These are phyloP conservation scores for Corythoichthys intestinalis DNA, from an alignment of 2,113 vertebrate species.

Conservation along the genomic window DNA sequence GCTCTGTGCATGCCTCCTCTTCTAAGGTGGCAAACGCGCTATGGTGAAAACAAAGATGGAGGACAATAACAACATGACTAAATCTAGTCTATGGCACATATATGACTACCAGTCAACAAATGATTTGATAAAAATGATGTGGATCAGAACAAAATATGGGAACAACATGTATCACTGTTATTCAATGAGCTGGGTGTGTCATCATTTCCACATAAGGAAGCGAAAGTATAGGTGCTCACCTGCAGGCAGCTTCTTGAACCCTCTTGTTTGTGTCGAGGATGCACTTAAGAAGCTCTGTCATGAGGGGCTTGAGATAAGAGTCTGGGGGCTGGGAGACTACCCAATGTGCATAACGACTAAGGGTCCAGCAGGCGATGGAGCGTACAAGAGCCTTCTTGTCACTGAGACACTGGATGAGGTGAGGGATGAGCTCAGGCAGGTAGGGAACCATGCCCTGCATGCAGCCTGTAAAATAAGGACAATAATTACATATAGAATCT, in stretches of 20 bases:
- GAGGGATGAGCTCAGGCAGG: constrained; percentile 89
- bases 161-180: constrained; percentile 58
- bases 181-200: constrained; percentile 61
- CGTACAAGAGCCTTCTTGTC: constrained; percentile 91
- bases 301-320: constrained; percentile 89
- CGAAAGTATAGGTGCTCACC: constrained; percentile 62
- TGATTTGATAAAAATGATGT: neutral
- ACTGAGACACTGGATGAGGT: constrained; percentile 87
- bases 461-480: constrained; percentile 72
- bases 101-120: neutral
- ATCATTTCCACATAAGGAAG: constrained; percentile 43
- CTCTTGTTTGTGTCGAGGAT: constrained; percentile 93
- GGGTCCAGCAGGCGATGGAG: constrained; percentile 93
- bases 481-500: no score
- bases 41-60: constrained; percentile 1
- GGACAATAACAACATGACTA: neutral
- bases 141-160: constrained; percentile 54
- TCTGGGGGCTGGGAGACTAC: constrained; percentile 93
- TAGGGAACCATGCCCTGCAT: constrained; percentile 97
- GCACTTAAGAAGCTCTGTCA: constrained; percentile 91
- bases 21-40: constrained; percentile 94
- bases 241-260: constrained; percentile 94
- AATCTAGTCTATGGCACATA: neutral
- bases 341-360: constrained; percentile 97
- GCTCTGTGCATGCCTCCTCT: constrained; percentile 92